A percentile compares a stretch with the other conserved stretches of the same genome.
Evolutionary conservation across 2,888 invertebrate species (phyloP).

Genomic region (Aspidiotus rigidus): DNA sequence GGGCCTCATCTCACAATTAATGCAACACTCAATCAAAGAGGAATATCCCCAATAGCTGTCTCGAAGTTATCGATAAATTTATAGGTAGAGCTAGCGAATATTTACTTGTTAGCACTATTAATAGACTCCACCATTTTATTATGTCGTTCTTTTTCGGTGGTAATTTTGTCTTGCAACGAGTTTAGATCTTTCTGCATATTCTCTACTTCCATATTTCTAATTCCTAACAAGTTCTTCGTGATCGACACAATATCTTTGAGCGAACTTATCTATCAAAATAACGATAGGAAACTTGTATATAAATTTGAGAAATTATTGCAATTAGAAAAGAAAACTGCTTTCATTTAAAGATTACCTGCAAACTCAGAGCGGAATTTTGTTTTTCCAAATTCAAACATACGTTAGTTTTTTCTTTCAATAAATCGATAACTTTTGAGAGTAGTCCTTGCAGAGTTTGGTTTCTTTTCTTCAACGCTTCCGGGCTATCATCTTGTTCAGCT

Average conservation of each 20-base stretch:
- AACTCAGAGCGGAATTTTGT: conserved; percentile 61
- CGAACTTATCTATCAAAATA: conserved; percentile 54
- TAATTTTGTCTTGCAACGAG: conserved; percentile 58
- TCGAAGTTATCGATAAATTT: no score
- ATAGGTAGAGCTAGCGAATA: not conserved
- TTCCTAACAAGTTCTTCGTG: conserved; percentile 68
- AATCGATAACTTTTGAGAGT: conserved; percentile 38
- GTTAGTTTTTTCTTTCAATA: conserved; percentile 56
- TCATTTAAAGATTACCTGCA: conserved; percentile 48
- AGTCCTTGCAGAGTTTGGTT: conserved; percentile 38
- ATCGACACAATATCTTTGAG: conserved; percentile 72
- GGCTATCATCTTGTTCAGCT: conserved; percentile 8
- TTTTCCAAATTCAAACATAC: conserved; percentile 68
- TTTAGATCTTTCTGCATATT: conserved; percentile 63
- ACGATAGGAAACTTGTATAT: not conserved
- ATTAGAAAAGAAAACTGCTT: conserved; percentile 9
- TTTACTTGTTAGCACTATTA: conserved; percentile 54
- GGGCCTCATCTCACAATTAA: no score
- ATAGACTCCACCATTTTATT: conserved; percentile 59
- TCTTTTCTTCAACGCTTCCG: conserved; percentile 34
- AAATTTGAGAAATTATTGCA: not conserved
- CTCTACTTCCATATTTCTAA: conserved; percentile 67
- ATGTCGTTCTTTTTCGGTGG: conserved; percentile 63
- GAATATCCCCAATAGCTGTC: no score
- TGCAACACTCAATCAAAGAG: no score